Base-by-base conservation (phyloP, 2,113 vertebrate species). In the Myiozetetes cayanensis region DNA sequence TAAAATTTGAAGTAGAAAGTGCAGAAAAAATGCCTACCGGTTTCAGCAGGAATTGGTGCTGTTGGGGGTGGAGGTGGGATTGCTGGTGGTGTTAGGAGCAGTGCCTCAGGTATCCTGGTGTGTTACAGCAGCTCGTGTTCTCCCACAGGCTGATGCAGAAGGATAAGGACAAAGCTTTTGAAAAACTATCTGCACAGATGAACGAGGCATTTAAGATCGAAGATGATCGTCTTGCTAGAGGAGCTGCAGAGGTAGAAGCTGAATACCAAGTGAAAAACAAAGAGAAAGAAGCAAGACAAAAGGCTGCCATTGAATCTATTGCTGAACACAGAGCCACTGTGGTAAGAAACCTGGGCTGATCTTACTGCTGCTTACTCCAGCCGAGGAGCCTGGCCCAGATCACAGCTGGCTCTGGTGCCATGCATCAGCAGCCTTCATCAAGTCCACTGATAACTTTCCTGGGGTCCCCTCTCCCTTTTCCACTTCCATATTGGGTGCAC, bases 81-180 rank as follows among this genome's bases (percentile, higher is more conserved):
- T 44, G 30, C 33, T 61, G 27, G 14, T 39, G 62, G 22, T 71
- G 23, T 46, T 39, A 75, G n/a, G 37, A 86, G 21, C 44, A 74
- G 50, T 8, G 7, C 55, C 31, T 56, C 27, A 39, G 14, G 24
- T 52, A 22, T 93, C 50, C n/a, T 96, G 70, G 83, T 56, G 58
- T 83, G 39, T 81, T 71, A 72, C 23, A 39, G 9, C 66, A 89
- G 30, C 74, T 96, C 18, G 4, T 43, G 28, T 90, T 88, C 81
- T 95, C 19, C 89, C 95, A 41, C 84, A 99, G 99, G 92, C 95
- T 98, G 89, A 96, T 97, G 59, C 97, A 99, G 89, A 96, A 93
- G 78, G 92, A 59, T 10, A 98, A 97, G 93, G 98, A 99, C 50
- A 96, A 44, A 82, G 98, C 98, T 95, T 94, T 96, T 85, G 97